A percentile compares a stretch with the other conserved stretches of the same genome.
phyloP scores from a whole-genome alignment of 2,113 vertebrate genomes.

The Lepisosteus oculatus region DNA sequence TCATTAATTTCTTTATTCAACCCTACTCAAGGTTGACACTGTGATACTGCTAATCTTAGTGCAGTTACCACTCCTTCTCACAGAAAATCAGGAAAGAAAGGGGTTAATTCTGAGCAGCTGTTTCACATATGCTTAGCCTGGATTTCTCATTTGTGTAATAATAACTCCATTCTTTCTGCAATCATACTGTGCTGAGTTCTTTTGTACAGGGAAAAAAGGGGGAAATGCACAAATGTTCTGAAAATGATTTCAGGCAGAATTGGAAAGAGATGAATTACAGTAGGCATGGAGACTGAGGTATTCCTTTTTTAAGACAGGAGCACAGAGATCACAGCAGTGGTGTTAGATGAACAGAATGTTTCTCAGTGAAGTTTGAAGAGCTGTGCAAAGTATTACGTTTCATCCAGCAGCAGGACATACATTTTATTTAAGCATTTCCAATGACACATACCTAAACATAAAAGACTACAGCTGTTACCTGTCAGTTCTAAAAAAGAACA shows the following conservation, averaged over 20 bases:
- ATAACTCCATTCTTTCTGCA: conserved; percentile 35
- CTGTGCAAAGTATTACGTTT: conserved; percentile 2
- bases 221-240: not conserved
- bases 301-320: conserved; percentile 1
- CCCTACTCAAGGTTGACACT: conserved; percentile 16
- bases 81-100: not conserved
- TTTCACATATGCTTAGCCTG: conserved; percentile 57
- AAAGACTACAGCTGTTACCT: conserved; percentile 19
- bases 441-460: conserved; percentile 4
- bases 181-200: conserved; percentile 4
- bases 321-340: not conserved
- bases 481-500: conserved; percentile 2
- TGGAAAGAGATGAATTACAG: conserved; percentile 13
- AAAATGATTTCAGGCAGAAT: conserved; percentile 10
- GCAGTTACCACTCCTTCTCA: not conserved
- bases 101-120: conserved; percentile 43
- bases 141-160: conserved; percentile 58
- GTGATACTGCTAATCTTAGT: not conserved
- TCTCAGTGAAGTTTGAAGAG: conserved; percentile 1
- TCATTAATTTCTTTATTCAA: conserved; percentile 7
- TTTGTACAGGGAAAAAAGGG: not conserved
- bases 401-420: not conserved
- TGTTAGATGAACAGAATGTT: conserved; percentile 7
- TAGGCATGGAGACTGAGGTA: not conserved
- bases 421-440: conserved; percentile 8